Conservation (phyloP, 2,797 vertebrate genomes). For the Onychomys arenicola region DNA sequence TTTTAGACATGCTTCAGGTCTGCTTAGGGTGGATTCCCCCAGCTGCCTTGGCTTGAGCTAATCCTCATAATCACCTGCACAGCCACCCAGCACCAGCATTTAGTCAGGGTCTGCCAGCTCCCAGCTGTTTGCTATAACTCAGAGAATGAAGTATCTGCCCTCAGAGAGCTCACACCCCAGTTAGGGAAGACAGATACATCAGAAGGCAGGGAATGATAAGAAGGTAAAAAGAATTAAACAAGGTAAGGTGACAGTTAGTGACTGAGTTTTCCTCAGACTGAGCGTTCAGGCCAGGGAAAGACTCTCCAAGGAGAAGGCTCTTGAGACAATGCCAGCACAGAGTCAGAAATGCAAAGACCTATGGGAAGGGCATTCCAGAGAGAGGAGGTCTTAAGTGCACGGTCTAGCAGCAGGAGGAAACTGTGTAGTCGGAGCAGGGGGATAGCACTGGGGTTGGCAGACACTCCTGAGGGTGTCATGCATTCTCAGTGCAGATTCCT, state of each 20-base stretch:
- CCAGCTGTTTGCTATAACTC: not conserved
- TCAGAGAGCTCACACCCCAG: not conserved
- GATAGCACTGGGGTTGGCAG: not conserved
- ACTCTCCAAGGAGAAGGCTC: rapidly evolving
- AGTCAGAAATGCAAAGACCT: not conserved
- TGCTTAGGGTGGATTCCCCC: not conserved
- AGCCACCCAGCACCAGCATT: not conserved
- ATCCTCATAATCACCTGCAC: not conserved
- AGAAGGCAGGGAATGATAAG: not conserved
- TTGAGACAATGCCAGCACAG: not conserved
- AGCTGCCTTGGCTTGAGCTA: not conserved
- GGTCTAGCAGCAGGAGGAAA: not conserved
- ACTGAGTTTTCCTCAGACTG: not conserved
- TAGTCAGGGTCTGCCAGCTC: not conserved
- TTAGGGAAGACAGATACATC: not conserved
- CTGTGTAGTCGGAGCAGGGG: not conserved
- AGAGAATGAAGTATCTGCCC: not conserved
- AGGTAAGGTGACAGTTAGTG: rapidly evolving
- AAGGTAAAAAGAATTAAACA: not conserved
- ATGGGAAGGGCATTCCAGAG: not conserved
- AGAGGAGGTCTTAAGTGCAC: not conserved
- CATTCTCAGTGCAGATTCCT: not conserved
- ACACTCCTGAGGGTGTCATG: not conserved
- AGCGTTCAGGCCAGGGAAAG: not conserved
- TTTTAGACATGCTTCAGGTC: not conserved